A percentile compares a stretch with the other conserved stretches of the same genome.
These are phyloP conservation scores for Manduca sexta DNA, from an alignment of 1,140 invertebrate species.

Conservation along the genomic window DNA sequence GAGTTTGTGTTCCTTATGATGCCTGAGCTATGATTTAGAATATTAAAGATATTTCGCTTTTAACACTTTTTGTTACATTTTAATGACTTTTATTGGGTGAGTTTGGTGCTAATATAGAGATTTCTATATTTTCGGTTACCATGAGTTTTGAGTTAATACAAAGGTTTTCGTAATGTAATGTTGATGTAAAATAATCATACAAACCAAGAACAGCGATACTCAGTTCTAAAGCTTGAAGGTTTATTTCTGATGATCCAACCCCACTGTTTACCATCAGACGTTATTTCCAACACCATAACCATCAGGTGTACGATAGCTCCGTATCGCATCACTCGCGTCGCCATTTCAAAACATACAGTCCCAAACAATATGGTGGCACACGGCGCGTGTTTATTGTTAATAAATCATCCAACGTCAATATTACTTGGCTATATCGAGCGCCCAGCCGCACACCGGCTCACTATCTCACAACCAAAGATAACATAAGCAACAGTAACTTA, in stretches of 20 bases:
- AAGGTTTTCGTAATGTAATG: no score
- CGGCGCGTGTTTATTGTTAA: constrained; percentile 48
- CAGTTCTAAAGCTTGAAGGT: no score
- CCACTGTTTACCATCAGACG: no score
- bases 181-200: no score
- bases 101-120: no score
- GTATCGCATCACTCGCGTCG: background rate
- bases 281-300: no score
- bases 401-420: constrained; percentile 57
- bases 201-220: no score
- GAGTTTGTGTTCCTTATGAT: background rate
- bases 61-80: background rate
- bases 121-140: no score
- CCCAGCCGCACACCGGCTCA: constrained; percentile 12
- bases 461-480: constrained; percentile 11
- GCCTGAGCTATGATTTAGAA: background rate
- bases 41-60: background rate
- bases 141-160: no score
- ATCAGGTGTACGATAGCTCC: background rate
- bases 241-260: no score
- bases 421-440: constrained; percentile 25
- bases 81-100: background rate
- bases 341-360: background rate
- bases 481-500: constrained; percentile 9
- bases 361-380: constrained; percentile 42